These are phyloP conservation scores for Noctua fimbriata DNA, from an alignment of 2,888 invertebrate species.

Conservation along the genomic window DNA sequence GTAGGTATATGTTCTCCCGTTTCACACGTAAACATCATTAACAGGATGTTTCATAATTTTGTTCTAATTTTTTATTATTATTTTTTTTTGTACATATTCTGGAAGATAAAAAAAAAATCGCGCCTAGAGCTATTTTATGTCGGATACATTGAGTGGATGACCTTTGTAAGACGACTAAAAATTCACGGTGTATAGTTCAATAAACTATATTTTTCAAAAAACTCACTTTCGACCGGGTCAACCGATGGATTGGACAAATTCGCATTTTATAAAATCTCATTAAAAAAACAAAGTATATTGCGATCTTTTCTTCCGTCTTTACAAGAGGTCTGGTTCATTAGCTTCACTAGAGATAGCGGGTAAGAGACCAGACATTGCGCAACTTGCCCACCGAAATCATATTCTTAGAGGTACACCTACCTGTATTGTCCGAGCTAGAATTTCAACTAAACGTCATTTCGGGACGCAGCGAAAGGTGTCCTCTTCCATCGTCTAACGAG, in stretches of 20 bases:
- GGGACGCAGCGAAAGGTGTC: not conserved
- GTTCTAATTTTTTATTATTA: no score
- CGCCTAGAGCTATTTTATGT: no score
- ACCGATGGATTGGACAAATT: not conserved
- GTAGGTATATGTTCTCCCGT: no score
- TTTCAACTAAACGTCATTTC: not conserved
- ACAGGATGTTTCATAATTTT: no score
- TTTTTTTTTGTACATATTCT: no score
- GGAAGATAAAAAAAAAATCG: no score
- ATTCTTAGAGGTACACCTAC: not conserved
- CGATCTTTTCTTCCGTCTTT: not conserved
- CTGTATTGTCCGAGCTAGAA: not conserved
- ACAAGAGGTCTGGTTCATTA: not conserved
- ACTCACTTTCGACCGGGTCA: not conserved
- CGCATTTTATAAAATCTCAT: not conserved
- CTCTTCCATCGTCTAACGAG: not conserved
- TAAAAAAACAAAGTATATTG: not conserved
- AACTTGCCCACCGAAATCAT: not conserved
- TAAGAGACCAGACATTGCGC: not conserved
- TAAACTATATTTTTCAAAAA: not conserved
- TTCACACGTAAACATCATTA: no score
- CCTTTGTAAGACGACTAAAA: no score
- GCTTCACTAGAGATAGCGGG: constrained; percentile 17
- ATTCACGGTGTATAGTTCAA: no score
- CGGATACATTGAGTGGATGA: no score